Evolutionary conservation across 1,140 invertebrate genomes (phyloP).

Genomic region (Drosophila ogumai): DNA sequence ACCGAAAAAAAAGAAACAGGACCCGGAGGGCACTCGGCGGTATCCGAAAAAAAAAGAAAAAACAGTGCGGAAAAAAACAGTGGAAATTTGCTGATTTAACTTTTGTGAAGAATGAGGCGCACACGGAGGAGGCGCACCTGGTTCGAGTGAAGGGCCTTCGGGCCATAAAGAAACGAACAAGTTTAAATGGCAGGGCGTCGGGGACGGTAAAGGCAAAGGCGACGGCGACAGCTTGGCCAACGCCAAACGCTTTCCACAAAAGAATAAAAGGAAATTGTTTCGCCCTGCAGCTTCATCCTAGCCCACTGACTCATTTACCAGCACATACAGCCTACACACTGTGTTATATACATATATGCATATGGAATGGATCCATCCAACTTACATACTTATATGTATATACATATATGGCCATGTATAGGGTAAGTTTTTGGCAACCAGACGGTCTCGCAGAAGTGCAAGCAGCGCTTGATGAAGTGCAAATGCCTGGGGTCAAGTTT

Average conservation of each 20-base stretch:
- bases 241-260: constrained; percentile 41
- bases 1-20: constrained; percentile 13
- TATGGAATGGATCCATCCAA: constrained; percentile 29
- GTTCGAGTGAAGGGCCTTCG: constrained; percentile 42
- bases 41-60: constrained; percentile 18
- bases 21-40: constrained; percentile 21
- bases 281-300: constrained; percentile 72
- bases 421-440: constrained; percentile 59
- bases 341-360: constrained; percentile 12
- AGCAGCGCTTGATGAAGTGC: constrained; percentile 76
- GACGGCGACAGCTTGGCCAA: constrained; percentile 48
- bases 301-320: constrained; percentile 60
- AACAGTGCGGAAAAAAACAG: constrained; percentile 22
- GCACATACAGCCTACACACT: constrained; percentile 5
- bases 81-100: constrained; percentile 56
- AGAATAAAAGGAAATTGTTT: constrained; percentile 61
- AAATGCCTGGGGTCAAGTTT: constrained; percentile 82
- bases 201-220: neutral
- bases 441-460: constrained; percentile 50
- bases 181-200: constrained; percentile 56
- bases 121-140: constrained; percentile 21
- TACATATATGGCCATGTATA: constrained; percentile 26
- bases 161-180: constrained; percentile 48
- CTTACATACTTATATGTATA: neutral
- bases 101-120: constrained; percentile 21